Conservation (phyloP, 2,113 vertebrate genomes). For the Columba livia region DNA sequence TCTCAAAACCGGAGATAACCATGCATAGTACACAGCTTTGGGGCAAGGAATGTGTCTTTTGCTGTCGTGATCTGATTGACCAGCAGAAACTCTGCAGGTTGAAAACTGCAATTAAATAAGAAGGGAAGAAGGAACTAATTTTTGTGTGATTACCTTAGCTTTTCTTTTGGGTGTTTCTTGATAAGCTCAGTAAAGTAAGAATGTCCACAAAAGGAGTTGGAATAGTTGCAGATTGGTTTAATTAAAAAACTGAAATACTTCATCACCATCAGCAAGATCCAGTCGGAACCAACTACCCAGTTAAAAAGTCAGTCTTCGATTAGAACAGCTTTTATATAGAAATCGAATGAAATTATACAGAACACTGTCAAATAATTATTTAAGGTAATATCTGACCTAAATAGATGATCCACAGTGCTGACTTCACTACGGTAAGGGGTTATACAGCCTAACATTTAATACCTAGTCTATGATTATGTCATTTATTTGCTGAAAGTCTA, state of each 20-base stretch:
- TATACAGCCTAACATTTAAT: background rate
- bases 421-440: background rate
- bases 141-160: background rate
- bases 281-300: background rate
- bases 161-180: background rate
- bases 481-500: background rate
- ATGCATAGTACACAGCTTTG: background rate
- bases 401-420: background rate
- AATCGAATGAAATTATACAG: background rate
- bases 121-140: background rate
- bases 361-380: background rate
- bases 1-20: background rate
- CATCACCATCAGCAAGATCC: background rate
- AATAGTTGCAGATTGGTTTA: slow-evolving; percentile 27
- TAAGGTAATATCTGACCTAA: background rate
- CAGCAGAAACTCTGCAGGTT: background rate
- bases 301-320: background rate
- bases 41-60: background rate
- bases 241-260: background rate
- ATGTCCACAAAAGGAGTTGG: background rate
- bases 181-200: background rate
- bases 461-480: background rate
- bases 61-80: background rate
- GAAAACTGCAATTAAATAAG: background rate
- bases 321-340: background rate